A percentile compares a stretch with the other conserved stretches of the same genome.
phyloP scores from a whole-genome alignment of 2,113 vertebrate species.

The Pontoporia blainvillei region DNA sequence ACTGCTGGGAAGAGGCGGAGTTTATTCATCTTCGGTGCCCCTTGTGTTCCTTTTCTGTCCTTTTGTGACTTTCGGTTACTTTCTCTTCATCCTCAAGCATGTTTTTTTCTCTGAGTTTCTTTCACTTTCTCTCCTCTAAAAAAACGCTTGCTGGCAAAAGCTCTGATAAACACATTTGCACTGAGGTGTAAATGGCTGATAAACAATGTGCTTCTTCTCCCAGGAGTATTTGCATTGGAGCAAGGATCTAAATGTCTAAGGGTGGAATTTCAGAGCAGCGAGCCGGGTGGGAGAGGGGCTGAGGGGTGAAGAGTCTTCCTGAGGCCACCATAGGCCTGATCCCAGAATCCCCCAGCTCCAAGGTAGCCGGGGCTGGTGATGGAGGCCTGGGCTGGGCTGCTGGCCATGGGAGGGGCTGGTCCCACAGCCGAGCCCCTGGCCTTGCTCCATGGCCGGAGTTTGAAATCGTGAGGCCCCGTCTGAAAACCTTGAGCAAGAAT shows the following conservation, averaged over 20 bases:
- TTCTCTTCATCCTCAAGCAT: background rate
- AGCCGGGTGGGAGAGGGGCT: background rate
- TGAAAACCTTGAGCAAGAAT: slow-evolving; percentile 59
- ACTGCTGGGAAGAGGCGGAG: background rate
- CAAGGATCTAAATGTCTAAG: background rate
- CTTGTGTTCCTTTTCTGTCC: background rate
- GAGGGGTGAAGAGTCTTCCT: background rate
- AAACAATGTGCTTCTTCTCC: slow-evolving; percentile 15
- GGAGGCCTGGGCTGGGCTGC: background rate
- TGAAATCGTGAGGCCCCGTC: background rate
- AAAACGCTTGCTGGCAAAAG: slow-evolving; percentile 26
- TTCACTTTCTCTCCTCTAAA: background rate
- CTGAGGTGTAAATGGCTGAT: slow-evolving; percentile 32
- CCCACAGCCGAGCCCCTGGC: background rate
- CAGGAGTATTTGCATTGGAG: background rate
- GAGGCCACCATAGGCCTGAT: background rate
- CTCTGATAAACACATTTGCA: slow-evolving; percentile 24
- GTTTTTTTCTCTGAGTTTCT: background rate
- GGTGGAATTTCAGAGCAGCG: slow-evolving; percentile 8
- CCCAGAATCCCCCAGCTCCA: background rate
- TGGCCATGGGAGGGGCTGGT: background rate
- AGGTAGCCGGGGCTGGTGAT: background rate
- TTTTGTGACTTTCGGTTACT: background rate
- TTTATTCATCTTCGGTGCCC: background rate
- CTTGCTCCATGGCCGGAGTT: slow-evolving; percentile 16